Conservation (phyloP, 2,888 invertebrate species). For the Flexamia atlantica region DNA sequence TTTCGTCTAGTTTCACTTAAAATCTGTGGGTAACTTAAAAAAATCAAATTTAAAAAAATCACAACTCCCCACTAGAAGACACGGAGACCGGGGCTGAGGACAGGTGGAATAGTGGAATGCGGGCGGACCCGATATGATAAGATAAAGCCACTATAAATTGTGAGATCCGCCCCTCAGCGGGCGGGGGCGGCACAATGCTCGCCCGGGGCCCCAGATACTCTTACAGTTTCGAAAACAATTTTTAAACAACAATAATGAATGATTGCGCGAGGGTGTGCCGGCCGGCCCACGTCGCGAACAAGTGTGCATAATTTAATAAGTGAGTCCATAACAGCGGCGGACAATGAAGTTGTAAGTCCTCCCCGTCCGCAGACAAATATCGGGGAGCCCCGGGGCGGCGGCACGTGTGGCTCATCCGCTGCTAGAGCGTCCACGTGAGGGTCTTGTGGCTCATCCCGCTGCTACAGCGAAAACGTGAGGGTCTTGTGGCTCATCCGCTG, state of each 20-base stretch:
- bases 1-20: too few species aligned
- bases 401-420: slow-evolving; percentile 29
- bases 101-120: slow-evolving; percentile 56
- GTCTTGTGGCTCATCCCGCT: too few species aligned
- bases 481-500: too few species aligned
- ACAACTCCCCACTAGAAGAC: too few species aligned
- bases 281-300: slow-evolving; percentile 60
- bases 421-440: too few species aligned
- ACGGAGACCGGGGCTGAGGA: slow-evolving; percentile 28
- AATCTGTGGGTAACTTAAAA: too few species aligned
- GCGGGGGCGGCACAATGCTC: slow-evolving; percentile 60
- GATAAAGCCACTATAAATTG: slow-evolving; percentile 63
- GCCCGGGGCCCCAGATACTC: slow-evolving; percentile 49
- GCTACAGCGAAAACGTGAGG: background rate
- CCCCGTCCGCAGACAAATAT: slow-evolving; percentile 56
- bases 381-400: slow-evolving; percentile 24
- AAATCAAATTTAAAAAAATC: too few species aligned
- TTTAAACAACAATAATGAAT: slow-evolving; percentile 62
- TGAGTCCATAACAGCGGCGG: slow-evolving; percentile 52
- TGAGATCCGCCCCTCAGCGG: slow-evolving; percentile 59
- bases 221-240: slow-evolving; percentile 63
- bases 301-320: slow-evolving; percentile 64
- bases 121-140: slow-evolving; percentile 61
- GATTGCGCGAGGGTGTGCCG: slow-evolving; percentile 60
- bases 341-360: slow-evolving; percentile 63